Percentiles rank a stretch among this genome's conserved stretches.
Evolutionary conservation across 2,888 invertebrate species (phyloP).

Genomic region (Napeogenes inachia): DNA sequence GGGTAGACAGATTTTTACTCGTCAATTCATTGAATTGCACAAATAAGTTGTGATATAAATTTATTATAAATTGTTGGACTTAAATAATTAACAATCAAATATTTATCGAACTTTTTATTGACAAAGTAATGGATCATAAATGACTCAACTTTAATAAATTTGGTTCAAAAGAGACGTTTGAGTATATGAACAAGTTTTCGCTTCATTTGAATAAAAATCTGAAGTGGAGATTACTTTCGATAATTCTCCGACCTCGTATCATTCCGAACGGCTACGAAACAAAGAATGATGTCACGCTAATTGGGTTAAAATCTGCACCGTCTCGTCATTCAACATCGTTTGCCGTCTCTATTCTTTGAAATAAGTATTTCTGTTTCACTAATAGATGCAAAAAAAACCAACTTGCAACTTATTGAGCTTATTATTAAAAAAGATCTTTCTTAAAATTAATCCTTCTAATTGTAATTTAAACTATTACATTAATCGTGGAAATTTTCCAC

Average conservation of each 20-base stretch:
- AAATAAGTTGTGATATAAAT: too few species aligned
- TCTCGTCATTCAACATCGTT: conserved; percentile 27
- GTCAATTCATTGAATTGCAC: too few species aligned
- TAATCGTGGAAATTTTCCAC: too few species aligned
- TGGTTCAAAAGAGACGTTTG: conserved; percentile 19
- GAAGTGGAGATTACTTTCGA: conserved; percentile 46
- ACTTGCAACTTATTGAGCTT: neutral
- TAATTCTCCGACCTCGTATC: conserved; percentile 33
- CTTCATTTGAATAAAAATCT: conserved; percentile 36
- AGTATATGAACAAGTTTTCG: conserved; percentile 26
- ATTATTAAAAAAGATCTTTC: neutral
- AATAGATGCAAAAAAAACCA: conserved; percentile 12
- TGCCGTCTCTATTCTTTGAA: conserved; percentile 20
- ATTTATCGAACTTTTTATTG: neutral
- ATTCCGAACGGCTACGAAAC: conserved; percentile 30
- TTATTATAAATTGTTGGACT: too few species aligned
- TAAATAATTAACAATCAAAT: too few species aligned
- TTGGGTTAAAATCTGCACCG: conserved; percentile 35
- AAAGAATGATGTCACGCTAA: conserved; percentile 35
- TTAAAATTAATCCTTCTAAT: conserved; percentile 8
- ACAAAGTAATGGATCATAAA: neutral
- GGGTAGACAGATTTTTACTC: too few species aligned
- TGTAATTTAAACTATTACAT: neutral
- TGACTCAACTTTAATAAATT: conserved; percentile 16
- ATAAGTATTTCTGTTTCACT: conserved; percentile 7